Evolutionary conservation across 2,797 vertebrate genomes (phyloP), one percentile per base, ranked within the genome.

Genomic region (Psittacula derbiana): DNA sequence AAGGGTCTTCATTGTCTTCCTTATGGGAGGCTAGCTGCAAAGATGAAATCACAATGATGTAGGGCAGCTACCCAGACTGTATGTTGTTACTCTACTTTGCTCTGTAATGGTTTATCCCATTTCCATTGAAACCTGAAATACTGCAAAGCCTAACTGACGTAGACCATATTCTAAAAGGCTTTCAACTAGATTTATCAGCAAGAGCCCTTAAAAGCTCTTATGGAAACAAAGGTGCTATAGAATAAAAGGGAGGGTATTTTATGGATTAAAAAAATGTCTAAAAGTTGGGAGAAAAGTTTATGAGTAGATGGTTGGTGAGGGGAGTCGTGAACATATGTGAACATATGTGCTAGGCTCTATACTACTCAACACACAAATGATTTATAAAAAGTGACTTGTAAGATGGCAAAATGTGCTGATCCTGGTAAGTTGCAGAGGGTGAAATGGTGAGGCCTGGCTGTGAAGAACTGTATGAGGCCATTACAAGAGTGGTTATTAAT

Each of bases 101-200:
- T 80, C 47, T 49, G 20, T 38, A 23, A 5, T 23, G 3, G 3
- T 24, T 80, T 38, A 47, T 9, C 16, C 40, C 21, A 16, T 50
- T 81, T 57, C 38, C 16, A 38, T 3, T 9, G 53, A 66, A 21
- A 33, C 20, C 61, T 28, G 28, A 49, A 49, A 5, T 17, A 7
- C 31, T 41, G 1, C 53, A 72, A 27, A 83, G 16, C 33, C n/a
- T 58, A 40, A 0, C 28, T 55, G 30, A 1, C n/a, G 3, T 2
- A 11, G 30, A 12, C 4, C 3, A 2, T 24, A 6, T 60, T 71
- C 43, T 20, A 17, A 65, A 41, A 73, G 40, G 36, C 12, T 86
- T 75, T 43, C 10, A 2, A 2, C 20, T 40, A 47, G 18, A 4
- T 62, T 64, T 70, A 25, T 44, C 36, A 66, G 6, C 30, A 60